Evolutionary conservation across 2,888 invertebrate genomes (phyloP), one percentile per base, ranked within the genome.

Genomic region (Parasteatoda lunata): DNA sequence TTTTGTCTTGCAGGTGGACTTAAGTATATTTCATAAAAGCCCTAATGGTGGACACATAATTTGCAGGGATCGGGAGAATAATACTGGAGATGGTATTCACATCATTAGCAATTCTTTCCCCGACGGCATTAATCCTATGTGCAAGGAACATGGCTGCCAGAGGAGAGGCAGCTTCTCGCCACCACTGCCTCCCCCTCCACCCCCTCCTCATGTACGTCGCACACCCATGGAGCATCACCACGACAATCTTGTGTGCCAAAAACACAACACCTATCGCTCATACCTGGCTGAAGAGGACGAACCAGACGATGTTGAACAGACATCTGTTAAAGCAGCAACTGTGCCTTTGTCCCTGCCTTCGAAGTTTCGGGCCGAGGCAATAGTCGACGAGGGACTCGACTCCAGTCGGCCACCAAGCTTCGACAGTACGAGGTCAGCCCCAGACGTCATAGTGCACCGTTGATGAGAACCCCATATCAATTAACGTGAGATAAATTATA

Each of bases 131-230:
- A 78, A 86, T 73, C 87, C 87, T n/a, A 68, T 82, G 68, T 89
- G 87, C 65, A 81, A 87, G 47, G 82, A 89, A 54, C 87, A 89
- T 65, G 88, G 89, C 45, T 85, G 73, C 70, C 64, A 75, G 52
- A 79, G 89, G 71, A 76, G 88, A 49, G 78, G 89, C 51, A 84
- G 81, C 59, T 89, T 89, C 54, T 89, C 89, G 8, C 89, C 89
- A 47, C 89, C 89, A 11, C 90, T 89, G 48, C 90, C 90, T 7
- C 90, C 90, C 11, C 90, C 90, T 13, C 90, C 90, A 15, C 90
- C 90, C 13, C 88, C 79, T 7, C 84, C 76, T 30, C 79, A 78
- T 68, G 71, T 80, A 30, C 51, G 78, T 15, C 84, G 89, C 51
- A 82, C 77, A 8, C 75, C 83, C 66, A 65, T 49, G 66, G 69